Evolutionary conservation across 2,113 vertebrate genomes (phyloP).

Genomic region (Chloroceryle aenea): DNA sequence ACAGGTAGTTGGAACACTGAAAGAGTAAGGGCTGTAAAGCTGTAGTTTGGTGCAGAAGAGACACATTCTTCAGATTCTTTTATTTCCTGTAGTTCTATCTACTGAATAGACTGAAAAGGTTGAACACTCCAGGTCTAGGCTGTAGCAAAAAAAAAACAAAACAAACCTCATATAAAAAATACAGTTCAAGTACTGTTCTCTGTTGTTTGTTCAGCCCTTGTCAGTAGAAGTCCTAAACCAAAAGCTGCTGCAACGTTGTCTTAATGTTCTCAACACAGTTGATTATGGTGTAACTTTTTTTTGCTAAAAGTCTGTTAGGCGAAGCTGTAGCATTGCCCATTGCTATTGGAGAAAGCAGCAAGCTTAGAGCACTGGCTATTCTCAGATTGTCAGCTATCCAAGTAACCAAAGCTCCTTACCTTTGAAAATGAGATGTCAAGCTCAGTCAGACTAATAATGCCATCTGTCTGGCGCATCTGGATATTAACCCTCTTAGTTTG

Average conservation of each 20-base stretch:
- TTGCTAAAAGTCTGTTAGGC: not conserved
- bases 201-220: not conserved
- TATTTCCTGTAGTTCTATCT: not conserved
- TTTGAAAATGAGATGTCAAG: conserved; percentile 49
- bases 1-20: not conserved
- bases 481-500: conserved; percentile 30
- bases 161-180: not conserved
- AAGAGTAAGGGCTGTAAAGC: not conserved
- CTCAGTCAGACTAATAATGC: conserved; percentile 49
- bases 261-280: not conserved
- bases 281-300: not conserved
- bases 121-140: not conserved
- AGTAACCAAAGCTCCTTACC: conserved; percentile 60
- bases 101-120: not conserved
- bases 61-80: not conserved
- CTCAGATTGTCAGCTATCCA: conserved; percentile 51
- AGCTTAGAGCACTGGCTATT: not conserved
- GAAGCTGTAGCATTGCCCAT: not conserved
- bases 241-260: not conserved
- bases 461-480: conserved; percentile 61
- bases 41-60: not conserved
- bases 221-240: not conserved
- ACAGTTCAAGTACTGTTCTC: not conserved
- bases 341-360: not conserved
- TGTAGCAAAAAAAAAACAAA: not conserved